These are phyloP conservation scores for Rhagonycha fulva DNA, from an alignment of 2,888 invertebrate species.

Conservation along the genomic window DNA sequence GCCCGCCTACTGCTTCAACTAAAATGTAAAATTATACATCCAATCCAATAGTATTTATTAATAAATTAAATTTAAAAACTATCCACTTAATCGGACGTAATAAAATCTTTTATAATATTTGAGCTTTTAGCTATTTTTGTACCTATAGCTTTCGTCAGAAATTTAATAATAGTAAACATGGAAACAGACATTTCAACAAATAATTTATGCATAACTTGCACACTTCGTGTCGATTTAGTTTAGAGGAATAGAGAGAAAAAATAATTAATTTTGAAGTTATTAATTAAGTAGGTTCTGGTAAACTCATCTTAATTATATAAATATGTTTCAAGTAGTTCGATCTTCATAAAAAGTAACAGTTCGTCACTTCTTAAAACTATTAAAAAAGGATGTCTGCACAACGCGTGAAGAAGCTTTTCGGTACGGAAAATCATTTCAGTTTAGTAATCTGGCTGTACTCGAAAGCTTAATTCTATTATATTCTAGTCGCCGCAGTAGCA, in stretches of 20 bases:
- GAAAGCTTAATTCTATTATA: constrained; percentile 52
- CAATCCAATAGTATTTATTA: too few relatives aligned
- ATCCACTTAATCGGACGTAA: too few relatives aligned
- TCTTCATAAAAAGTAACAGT: neutral
- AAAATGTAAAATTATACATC: neutral
- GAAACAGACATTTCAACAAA: too few relatives aligned
- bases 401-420: constrained; percentile 15
- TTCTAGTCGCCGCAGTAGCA: constrained; percentile 51
- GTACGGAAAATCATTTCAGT: constrained; percentile 37
- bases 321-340: neutral
- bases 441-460: constrained; percentile 50
- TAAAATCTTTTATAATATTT: too few relatives aligned
- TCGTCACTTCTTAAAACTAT: constrained; percentile 7
- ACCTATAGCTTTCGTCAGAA: too few relatives aligned
- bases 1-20: neutral
- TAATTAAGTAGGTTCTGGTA: neutral
- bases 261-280: neutral
- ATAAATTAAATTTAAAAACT: too few relatives aligned
- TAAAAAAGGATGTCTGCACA: constrained; percentile 17
- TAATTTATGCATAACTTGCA: too few relatives aligned
- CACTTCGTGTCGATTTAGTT: too few relatives aligned
- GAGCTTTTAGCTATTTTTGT: too few relatives aligned
- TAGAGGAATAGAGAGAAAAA: too few relatives aligned
- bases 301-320: neutral
- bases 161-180: too few relatives aligned